Conservation (phyloP, 2,888 invertebrate species). For the Drosophila kokeensis region DNA sequence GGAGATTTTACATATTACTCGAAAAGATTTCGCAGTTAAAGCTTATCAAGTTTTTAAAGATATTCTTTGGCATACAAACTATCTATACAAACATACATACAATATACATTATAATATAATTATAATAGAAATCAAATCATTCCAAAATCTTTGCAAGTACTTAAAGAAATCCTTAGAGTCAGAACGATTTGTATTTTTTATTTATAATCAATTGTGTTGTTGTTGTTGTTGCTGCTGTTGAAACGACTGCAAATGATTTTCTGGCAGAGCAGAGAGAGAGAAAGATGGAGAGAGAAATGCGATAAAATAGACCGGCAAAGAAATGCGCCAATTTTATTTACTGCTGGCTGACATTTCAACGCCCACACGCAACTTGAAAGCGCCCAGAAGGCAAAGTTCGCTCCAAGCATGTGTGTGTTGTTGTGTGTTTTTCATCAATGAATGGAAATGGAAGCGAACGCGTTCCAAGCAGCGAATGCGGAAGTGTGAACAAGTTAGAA, state of each 20-base stretch:
- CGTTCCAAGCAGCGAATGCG: slow-evolving; percentile 39
- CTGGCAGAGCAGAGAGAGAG: not conserved
- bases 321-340: slow-evolving; percentile 69
- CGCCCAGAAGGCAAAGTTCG: slow-evolving; percentile 49
- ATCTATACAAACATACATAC: not conserved
- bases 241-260: slow-evolving; percentile 25
- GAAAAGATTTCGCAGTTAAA: not conserved
- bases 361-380: slow-evolving; percentile 48
- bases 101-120: not conserved
- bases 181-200: not conserved
- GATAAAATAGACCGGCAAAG: slow-evolving; percentile 26
- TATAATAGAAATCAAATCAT: not conserved
- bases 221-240: slow-evolving; percentile 6
- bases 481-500: slow-evolving; percentile 29
- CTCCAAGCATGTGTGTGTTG: slow-evolving; percentile 19
- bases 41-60: not conserved
- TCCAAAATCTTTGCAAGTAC: slow-evolving; percentile 1
- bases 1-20: not conserved
- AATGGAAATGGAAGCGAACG: slow-evolving; percentile 23
- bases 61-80: not conserved
- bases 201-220: slow-evolving; percentile 7
- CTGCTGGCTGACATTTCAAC: slow-evolving; percentile 70
- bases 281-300: slow-evolving; percentile 1
- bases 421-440: slow-evolving; percentile 56
- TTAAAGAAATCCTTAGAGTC: not conserved